These are phyloP conservation scores for Penaeus monodon DNA, from an alignment of 2,888 invertebrate genomes.

Conservation along the genomic window DNA sequence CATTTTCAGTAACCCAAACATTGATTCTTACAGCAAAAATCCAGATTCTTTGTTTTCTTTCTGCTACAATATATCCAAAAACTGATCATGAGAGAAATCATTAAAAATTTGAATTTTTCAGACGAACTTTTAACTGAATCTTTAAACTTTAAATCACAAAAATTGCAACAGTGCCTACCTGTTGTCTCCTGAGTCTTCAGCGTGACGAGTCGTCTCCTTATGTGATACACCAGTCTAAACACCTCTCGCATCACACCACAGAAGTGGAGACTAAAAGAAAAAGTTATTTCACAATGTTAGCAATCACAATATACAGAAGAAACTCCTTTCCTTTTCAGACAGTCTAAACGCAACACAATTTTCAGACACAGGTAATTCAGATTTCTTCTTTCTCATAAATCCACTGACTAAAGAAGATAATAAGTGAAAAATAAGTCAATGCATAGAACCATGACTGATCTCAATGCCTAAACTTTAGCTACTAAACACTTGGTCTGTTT, in stretches of 20 bases:
- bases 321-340: not conserved
- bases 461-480: too few relatives aligned
- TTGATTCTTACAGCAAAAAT: too few relatives aligned
- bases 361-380: too few relatives aligned
- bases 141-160: not conserved
- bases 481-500: too few relatives aligned
- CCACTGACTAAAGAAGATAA: not conserved
- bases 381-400: not conserved
- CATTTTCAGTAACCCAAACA: too few relatives aligned
- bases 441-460: too few relatives aligned
- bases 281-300: not conserved
- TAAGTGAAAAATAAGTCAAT: not conserved
- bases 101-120: too few relatives aligned
- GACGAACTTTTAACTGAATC: not conserved
- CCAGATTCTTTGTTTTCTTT: too few relatives aligned
- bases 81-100: too few relatives aligned
- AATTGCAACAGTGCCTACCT: constrained; percentile 10
- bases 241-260: constrained; percentile 57
- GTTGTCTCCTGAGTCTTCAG: constrained; percentile 50
- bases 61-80: too few relatives aligned
- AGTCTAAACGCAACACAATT: too few relatives aligned
- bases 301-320: not conserved
- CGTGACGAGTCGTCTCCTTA: constrained; percentile 47
- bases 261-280: constrained; percentile 48
- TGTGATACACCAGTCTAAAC: constrained; percentile 51